Conservation (phyloP, 2,113 vertebrate genomes). For the Heteronetta atricapilla region DNA sequence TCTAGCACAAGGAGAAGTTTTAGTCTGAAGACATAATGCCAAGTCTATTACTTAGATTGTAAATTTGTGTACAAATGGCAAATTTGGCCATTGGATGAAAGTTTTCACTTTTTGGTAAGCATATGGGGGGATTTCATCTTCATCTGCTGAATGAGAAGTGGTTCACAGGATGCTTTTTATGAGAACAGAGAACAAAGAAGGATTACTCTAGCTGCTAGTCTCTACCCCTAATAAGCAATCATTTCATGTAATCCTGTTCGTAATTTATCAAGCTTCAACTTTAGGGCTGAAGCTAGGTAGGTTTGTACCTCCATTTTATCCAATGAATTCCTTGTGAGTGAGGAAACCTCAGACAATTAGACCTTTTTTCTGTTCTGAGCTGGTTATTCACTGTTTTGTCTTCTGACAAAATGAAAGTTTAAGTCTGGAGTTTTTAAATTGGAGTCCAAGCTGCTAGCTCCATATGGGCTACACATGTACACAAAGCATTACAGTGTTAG, state of each 20-base stretch:
- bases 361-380: not conserved
- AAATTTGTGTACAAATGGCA: not conserved
- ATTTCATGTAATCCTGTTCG: not conserved
- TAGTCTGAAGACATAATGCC: not conserved
- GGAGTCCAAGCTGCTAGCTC: not conserved
- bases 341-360: not conserved
- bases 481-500: not conserved
- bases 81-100: not conserved
- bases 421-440: not conserved
- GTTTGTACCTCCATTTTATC: not conserved
- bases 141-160: not conserved
- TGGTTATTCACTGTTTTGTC: not conserved
- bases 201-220: not conserved
- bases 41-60: not conserved
- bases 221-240: not conserved
- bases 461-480: no score
- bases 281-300: not conserved
- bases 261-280: not conserved
- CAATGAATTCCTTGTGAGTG: not conserved
- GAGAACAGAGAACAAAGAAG: not conserved
- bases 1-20: not conserved
- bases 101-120: not conserved
- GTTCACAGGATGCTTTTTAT: not conserved
- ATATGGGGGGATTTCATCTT: not conserved
- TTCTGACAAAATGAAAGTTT: not conserved